phyloP scores from a whole-genome alignment of 2,888 invertebrate species.

The Sericinus montela region DNA sequence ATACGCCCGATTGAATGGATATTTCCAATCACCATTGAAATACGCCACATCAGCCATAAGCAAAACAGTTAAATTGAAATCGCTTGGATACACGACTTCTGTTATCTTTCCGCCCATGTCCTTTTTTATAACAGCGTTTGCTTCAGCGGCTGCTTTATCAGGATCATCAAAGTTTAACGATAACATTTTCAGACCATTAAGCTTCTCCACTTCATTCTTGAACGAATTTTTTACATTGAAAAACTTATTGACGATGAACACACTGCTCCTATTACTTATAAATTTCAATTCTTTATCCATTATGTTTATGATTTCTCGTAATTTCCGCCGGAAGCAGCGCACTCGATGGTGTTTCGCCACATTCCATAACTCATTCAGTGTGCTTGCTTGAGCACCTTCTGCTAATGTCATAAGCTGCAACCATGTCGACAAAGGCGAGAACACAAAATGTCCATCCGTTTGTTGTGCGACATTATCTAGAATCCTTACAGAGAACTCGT shows the following conservation, averaged over 20 bases:
- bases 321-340: slow-evolving; percentile 43
- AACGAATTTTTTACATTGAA: slow-evolving; percentile 41
- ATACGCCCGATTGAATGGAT: slow-evolving; percentile 41
- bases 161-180: slow-evolving; percentile 40
- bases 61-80: slow-evolving; percentile 43
- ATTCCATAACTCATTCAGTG: slow-evolving; percentile 44
- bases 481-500: slow-evolving; percentile 48
- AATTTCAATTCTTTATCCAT: slow-evolving; percentile 33
- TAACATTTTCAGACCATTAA: slow-evolving; percentile 39
- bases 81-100: slow-evolving; percentile 36
- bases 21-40: slow-evolving; percentile 47
- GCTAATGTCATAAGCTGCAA: slow-evolving; percentile 48
- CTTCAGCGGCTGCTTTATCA: slow-evolving; percentile 30
- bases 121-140: slow-evolving; percentile 36
- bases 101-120: slow-evolving; percentile 35
- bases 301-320: slow-evolving; percentile 36
- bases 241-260: slow-evolving; percentile 44
- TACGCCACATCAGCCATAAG: slow-evolving; percentile 46
- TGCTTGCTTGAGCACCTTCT: slow-evolving; percentile 45
- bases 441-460: slow-evolving; percentile 50
- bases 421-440: slow-evolving; percentile 56
- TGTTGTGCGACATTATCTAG: slow-evolving; percentile 47
- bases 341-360: slow-evolving; percentile 42
- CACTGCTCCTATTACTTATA: slow-evolving; percentile 36
- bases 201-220: slow-evolving; percentile 32